Conservation (phyloP, 2,888 invertebrate species). For the Zelleria hepariella region DNA sequence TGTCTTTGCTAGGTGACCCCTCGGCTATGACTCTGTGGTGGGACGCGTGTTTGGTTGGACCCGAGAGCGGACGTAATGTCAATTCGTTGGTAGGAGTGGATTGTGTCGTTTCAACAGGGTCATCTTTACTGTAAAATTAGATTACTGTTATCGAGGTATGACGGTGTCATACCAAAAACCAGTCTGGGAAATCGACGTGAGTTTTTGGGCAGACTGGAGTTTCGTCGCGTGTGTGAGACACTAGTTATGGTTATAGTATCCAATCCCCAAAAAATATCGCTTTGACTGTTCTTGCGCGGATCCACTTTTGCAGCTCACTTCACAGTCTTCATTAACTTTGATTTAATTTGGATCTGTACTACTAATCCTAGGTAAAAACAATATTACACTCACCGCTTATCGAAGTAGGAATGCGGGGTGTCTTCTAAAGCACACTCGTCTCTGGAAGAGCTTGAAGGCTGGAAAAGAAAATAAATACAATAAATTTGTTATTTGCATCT, state of each 20-base stretch:
- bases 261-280: too few relatives aligned
- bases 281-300: too few relatives aligned
- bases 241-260: too few relatives aligned
- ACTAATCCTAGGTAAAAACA: not conserved
- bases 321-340: too few relatives aligned
- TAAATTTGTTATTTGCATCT: too few relatives aligned
- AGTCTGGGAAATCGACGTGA: too few relatives aligned
- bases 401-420: constrained; percentile 42
- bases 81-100: not conserved
- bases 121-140: not conserved
- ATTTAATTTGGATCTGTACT: not conserved
- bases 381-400: constrained; percentile 30
- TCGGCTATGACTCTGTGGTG: constrained; percentile 2
- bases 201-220: too few relatives aligned
- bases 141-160: not conserved
- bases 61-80: not conserved
- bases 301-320: too few relatives aligned
- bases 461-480: constrained; percentile 19
- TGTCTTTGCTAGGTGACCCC: constrained; percentile 4
- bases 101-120: not conserved
- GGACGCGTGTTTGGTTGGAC: constrained; percentile 6
- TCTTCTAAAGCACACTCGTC: constrained; percentile 33
- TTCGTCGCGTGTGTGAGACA: too few relatives aligned
- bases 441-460: constrained; percentile 51
- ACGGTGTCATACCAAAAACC: not conserved